Evolutionary conservation across 2,888 invertebrate species (phyloP).

Genomic region (Encarsia formosa): DNA sequence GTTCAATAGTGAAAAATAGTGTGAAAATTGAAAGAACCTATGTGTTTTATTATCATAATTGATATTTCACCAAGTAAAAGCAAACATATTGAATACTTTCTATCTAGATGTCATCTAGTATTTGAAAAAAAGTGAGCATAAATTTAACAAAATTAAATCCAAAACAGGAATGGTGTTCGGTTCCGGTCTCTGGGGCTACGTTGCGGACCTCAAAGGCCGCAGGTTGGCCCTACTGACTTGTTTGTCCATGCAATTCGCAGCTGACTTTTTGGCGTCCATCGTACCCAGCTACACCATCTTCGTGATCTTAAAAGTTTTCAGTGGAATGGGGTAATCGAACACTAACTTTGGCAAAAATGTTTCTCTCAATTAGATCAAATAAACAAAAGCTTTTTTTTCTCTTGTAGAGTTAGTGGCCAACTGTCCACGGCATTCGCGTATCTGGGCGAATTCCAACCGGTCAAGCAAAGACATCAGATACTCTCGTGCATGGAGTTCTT

Average conservation of each 20-base stretch:
- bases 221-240: conserved; percentile 64
- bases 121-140: too few species aligned
- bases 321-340: conserved; percentile 57
- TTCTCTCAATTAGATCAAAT: too few species aligned
- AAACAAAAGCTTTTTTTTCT: too few species aligned
- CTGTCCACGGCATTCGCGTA: conserved; percentile 77
- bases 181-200: conserved; percentile 68
- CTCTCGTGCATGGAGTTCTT: conserved; percentile 80
- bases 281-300: conserved; percentile 59
- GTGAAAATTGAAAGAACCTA: too few species aligned
- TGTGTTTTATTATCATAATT: too few species aligned
- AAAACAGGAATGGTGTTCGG: conserved; percentile 67
- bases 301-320: conserved; percentile 61
- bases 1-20: too few species aligned
- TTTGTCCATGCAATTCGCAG: conserved; percentile 57
- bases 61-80: too few species aligned
- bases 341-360: too few species aligned
- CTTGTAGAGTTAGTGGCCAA: conserved; percentile 69
- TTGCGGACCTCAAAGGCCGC: conserved; percentile 66
- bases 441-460: conserved; percentile 75
- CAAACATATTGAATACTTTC: too few species aligned
- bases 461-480: conserved; percentile 70
- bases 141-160: too few species aligned
- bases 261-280: conserved; percentile 59
- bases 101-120: too few species aligned